Base-by-base conservation (phyloP, 2,797 vertebrate species). In the Crocidura indochinensis region DNA sequence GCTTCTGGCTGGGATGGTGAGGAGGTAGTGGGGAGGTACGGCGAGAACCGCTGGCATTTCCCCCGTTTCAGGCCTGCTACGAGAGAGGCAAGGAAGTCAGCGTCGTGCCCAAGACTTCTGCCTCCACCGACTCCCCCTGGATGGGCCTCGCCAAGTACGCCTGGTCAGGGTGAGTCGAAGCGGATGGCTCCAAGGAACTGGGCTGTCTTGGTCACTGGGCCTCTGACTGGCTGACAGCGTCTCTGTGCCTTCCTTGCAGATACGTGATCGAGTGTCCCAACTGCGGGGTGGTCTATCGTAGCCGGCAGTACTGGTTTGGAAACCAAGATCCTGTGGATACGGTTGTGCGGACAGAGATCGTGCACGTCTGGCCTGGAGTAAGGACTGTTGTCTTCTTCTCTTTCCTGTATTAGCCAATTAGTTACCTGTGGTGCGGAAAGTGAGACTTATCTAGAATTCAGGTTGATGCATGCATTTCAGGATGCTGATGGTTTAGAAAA, bases 291-390 rank as follows among this genome's bases (percentile, higher is more conserved):
- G 99, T 99, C 97, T 99, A 99, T 95, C 98, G 99, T 85, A 99
- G 99, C 97, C 98, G 99, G 27, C 99, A 99, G 96, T 99, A 99
- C 97, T 99, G 99, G 99, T 99, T 99, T 96, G 99, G 99, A 81
- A 99, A 99, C 98, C 99, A 99, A 95, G 99, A 99, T 96, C 99
- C 99, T 47, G 99, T 99, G 96, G 99, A 99, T 96, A 99, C 99
- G 0, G 99, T 99, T 92, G 99, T 99, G 94, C 98, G 99, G 93
- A 99, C 99, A 19, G 99, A 99, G 97, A 99, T 99, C 93, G 99
- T 99, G 89, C 99, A 99, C 6, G 99, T 99, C 96, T 99, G 99
- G 99, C 99, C 99, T 0, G 99, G 99, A 98, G 99, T 99, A 97
- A 98, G 98, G 31, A 7, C 74, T 10, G 24, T 67, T 1, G 1